Percentiles rank a stretch among this genome's conserved stretches.
Conservation (phyloP, 2,113 vertebrate species). For the Arothron firmamentum region DNA sequence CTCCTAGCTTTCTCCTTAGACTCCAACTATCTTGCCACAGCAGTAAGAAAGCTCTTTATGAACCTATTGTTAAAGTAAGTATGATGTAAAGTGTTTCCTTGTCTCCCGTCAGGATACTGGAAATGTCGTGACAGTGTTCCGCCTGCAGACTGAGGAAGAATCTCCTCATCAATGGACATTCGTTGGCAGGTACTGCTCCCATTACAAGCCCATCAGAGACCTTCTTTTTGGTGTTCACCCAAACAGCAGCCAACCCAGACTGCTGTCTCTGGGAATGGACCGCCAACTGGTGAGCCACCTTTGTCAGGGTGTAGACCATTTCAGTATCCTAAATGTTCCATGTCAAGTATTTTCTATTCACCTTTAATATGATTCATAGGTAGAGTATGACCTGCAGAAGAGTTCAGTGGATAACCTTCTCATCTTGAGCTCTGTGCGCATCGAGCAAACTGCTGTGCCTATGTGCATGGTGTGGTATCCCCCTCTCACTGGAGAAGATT, state of each 20-base stretch:
- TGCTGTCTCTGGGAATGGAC: constrained; percentile 89
- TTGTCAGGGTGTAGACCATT: neutral
- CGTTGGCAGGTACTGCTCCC: constrained; percentile 81
- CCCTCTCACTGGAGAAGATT: constrained; percentile 79
- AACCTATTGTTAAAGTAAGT: too few relatives aligned
- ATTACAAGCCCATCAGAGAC: constrained; percentile 83
- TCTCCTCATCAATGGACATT: constrained; percentile 73
- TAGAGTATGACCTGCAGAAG: constrained; percentile 85
- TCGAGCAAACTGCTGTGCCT: constrained; percentile 82
- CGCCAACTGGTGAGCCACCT: constrained; percentile 77
- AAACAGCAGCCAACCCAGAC: constrained; percentile 77
- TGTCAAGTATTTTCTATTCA: neutral
- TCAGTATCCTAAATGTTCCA: neutral
- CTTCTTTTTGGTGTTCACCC: constrained; percentile 85
- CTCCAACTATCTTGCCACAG: constrained; percentile 85
- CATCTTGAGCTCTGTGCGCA: constrained; percentile 71
- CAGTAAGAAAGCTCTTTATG: constrained; percentile 72
- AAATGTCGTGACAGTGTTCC: constrained; percentile 80
- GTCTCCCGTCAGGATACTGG: constrained; percentile 76
- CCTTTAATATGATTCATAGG: constrained; percentile 65
- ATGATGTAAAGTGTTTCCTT: neutral
- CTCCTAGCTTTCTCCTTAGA: constrained; percentile 85
- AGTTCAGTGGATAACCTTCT: constrained; percentile 72
- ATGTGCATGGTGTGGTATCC: constrained; percentile 89
- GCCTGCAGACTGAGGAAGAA: constrained; percentile 17